Base-by-base conservation (phyloP, 2,797 vertebrate species). In the Leuciscus waleckii region DNA sequence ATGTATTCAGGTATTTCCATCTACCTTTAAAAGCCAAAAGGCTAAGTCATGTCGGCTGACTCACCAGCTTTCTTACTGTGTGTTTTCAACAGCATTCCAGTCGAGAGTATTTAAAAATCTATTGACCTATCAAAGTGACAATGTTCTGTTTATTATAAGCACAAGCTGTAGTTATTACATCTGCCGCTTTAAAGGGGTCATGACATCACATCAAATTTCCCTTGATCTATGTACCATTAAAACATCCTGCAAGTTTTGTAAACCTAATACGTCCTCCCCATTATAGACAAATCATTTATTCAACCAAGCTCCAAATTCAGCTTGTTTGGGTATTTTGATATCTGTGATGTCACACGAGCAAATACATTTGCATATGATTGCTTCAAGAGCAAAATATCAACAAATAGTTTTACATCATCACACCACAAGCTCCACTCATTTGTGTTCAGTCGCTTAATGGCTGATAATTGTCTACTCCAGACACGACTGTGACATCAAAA, bases 121-220 rank as follows among this genome's bases (percentile, higher is more conserved):
- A 74, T 19, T 82, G 35, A 29, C 23, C 8, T 39, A 32, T 83
- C 21, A 75, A 83, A 65, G 16, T 58, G 56, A n/a, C 10, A 58
- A 58, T n/a, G 23, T 11, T 58, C 56, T 58, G 23, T 58, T 58
- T n/a, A 58, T 58, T n/a, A n/a, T 56, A 56, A 58, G 56, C 9
- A 58, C 56, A 58, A 58, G 23, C 10, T 58, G 56, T 2, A 58
- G 56, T n/a, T 58, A 58, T 58, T 23, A 58, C 23, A 10, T 58
- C 21, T 58, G 56, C 3, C 23, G 1, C 9, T n/a, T 58, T n/a
- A 58, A 10, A 58, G 23, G 23, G 56, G 56, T 58, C 9, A 58
- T 58, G 23, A n/a, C 9, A 58, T 58, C 21, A 58, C 9, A 58
- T n/a, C 21, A 56, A 9, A n/a, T 4, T 23, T 56, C 21, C 19